Evolutionary conservation across 1,140 invertebrate species (phyloP), one percentile per base, ranked within the genome.

Genomic region (Hydropsyche tenuis): DNA sequence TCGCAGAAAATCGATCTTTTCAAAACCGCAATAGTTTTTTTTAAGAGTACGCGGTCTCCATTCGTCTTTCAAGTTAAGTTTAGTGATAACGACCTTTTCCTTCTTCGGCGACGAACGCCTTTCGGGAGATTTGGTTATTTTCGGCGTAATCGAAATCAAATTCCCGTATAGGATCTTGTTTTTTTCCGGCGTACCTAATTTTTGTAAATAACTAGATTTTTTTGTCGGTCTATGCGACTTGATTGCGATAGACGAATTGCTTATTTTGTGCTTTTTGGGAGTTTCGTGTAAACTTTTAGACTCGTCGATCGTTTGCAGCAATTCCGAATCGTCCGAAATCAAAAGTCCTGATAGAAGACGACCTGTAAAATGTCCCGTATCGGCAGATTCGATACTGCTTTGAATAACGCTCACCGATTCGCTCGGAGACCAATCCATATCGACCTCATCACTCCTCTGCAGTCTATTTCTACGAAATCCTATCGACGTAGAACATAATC

Each of bases 1-100:
- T 75, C 81, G 81, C 18, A 85, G 80, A 46, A 85, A 82, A 77
- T 85, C 84, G 77, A 84, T 77, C 74, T 83, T 82, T 73, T 85
- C 60, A n/a, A 27, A 22, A 4, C 75, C 73, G 14, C 1, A 23
- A 25, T 25, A 60, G 25, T 60, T 12, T 25, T 23, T 25, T 25
- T 14, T 60, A 11, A 27, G 18, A 3, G 51, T n/a, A 18, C 51
- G 51, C 14, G 11, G 18, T 53, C 9, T 20, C n/a, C 22, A 20
- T 22, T 53, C 5, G 12, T 53, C n/a, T 30, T 16, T n/a, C n/a
- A n/a, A n/a, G n/a, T n/a, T n/a, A n/a, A n/a, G n/a, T n/a, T n/a
- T n/a, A n/a, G 60, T 7, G 30, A 25, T 27, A 63, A 3, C 43
- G 63, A 37, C 22, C 51, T 72, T 30, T 27, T 73, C 14, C 43